Conservation (phyloP, 2,113 vertebrate genomes). For the Pterocles orientalis region DNA sequence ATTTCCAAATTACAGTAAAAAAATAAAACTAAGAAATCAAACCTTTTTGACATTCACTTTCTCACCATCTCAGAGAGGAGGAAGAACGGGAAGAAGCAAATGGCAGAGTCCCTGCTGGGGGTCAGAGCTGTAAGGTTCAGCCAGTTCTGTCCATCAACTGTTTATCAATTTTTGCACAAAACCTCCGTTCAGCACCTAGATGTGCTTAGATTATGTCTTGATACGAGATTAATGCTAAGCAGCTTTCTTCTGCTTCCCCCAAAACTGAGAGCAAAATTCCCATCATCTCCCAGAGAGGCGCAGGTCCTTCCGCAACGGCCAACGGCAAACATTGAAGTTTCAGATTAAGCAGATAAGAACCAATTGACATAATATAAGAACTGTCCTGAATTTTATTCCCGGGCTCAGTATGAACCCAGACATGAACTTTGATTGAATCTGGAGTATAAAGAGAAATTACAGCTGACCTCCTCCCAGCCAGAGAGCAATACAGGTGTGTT, state of each 20-base stretch:
- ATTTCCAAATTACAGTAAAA: neutral
- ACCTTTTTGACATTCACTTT: neutral
- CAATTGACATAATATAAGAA: conserved; percentile 1
- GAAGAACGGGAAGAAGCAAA: neutral
- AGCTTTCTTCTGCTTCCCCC: neutral
- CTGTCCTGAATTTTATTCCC: neutral
- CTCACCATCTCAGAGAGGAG: neutral
- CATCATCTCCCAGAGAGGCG: neutral
- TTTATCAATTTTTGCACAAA: neutral
- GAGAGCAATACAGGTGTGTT: neutral
- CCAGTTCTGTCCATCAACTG: rapidly evolving
- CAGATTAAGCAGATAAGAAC: conserved; percentile 34
- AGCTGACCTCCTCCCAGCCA: neutral
- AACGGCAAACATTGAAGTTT: conserved; percentile 44
- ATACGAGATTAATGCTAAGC: neutral
- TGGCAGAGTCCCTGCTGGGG: rapidly evolving
- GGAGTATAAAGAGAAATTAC: neutral
- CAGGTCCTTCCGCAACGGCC: neutral
- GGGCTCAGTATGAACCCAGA: neutral
- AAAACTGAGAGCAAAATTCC: neutral
- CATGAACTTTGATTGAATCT: neutral
- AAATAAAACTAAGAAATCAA: neutral
- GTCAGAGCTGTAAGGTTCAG: neutral
- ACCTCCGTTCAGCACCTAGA: neutral
- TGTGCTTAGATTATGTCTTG: neutral